Evolutionary conservation across 2,797 vertebrate genomes (phyloP), one percentile per base, ranked within the genome.

Genomic region (Phoebastria nigripes): DNA sequence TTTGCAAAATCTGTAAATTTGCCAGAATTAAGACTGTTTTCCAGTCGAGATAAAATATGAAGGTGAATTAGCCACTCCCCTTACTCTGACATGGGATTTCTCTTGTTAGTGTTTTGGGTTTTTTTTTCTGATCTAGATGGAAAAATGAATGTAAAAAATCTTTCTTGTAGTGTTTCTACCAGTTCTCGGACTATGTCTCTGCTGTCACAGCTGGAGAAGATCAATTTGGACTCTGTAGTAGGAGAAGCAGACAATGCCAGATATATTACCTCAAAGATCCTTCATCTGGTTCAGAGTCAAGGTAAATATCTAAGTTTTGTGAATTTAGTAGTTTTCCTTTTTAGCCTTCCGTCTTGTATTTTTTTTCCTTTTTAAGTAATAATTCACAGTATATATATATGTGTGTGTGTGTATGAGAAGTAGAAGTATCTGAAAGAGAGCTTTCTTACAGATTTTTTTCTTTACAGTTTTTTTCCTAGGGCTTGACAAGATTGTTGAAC

Each of bases 271-370:
- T 98, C 98, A 95, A 99, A 99, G 97, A 99, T 99, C 89, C 98
- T 99, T 95, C 99, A 99, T 97, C 98, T 99, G 98, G 98, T 99
- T 94, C 99, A 99, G 97, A 99, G 99, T 86, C 99, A 99, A 98
- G 99, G 99, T 99, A 98, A 95, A 61, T 76, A 63, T 28, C 52
- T 55, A 28, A 71, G 13, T 81, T 74, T 66, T 91, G n/a, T 90
- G 35, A 18, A 24, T 73, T 81, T 46, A 41, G 5, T 67, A 20
- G 21, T 88, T 84, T 39, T 70, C 3, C 3, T 37, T 78, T 58
- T 47, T 42, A 67, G 11, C 4, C 6, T 52, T 55, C 4, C 14
- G 73, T 58, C 5, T 62, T 74, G 5, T 47, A 8, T 72, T 52
- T 89, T 52, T 89, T 8, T 87, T 47, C 11, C 9, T 54, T 80